Base-by-base conservation (phyloP, 2,888 invertebrate genomes). In the Eristalis intricaria region DNA sequence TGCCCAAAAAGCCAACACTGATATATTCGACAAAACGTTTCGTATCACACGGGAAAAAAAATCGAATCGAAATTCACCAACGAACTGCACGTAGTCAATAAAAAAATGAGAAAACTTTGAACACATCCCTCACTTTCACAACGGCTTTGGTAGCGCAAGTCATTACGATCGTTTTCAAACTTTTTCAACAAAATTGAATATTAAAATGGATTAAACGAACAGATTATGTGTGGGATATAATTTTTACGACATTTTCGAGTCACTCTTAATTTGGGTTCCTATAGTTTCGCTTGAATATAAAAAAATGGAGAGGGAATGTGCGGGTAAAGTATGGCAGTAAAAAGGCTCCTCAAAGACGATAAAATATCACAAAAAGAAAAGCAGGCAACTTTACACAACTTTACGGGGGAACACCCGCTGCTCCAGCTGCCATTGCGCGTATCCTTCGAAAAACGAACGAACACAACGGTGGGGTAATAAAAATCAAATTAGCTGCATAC, bases 401-500 rank as follows among this genome's bases (percentile, higher is more conserved):
- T 50, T 50, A 50, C 50, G 19, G 50, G 50, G 50, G 50, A 50
- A 22, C 26, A 66, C 43, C 22, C 23, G 40, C 66, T 15, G 26
- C 43, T 10, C 43, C 22, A 15, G 40, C 66, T 15, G 26, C 29
- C 7, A 22, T 50, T n/a, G 50, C 35, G 61, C 15, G 50, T 63
- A 77, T 77, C 64, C 77, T 35, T 56, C 50, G 19, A 19, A 50
- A 19, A 64, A 56, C 26, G 64, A 65, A 56, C 40, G 74, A 65
- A 56, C 63, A 64, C 40, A 15, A 32, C 26, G 68, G 56, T 22
- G 50, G 2, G 2, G 64, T 69, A 80, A 74, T 81, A 75, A 68
- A 69, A 74, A 81, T 69, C 40, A 68, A 75, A 75, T 80, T 68
- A 80, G 29, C 43, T 73, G 50, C 43, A 64, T 63, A 66, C 64